Conservation (phyloP, 2,113 vertebrate genomes). For the Puffinus mauretanicus region DNA sequence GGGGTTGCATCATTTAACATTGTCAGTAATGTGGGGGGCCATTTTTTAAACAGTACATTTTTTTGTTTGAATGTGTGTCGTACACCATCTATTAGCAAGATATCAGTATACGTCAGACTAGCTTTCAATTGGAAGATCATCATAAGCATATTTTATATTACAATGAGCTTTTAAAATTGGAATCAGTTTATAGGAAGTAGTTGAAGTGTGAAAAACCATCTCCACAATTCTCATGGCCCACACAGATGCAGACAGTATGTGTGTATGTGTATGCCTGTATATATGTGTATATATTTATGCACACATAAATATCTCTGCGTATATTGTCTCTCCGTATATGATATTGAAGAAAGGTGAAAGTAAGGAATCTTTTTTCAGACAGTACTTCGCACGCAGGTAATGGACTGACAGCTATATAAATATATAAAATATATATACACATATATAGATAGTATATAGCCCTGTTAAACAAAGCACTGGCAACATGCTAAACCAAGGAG, state of each 20-base stretch:
- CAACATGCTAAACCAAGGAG: neutral
- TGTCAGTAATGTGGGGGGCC: neutral
- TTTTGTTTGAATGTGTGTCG: neutral
- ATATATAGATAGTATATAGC: neutral
- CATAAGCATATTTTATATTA: neutral
- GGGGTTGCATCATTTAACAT: neutral
- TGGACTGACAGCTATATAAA: neutral
- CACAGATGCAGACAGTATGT: neutral
- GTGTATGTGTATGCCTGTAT: accelerated
- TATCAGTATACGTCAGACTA: neutral
- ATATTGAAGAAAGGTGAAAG: neutral
- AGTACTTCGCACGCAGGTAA: neutral
- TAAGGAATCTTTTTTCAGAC: neutral
- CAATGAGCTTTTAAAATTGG: neutral
- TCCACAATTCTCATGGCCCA: neutral
- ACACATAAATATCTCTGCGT: neutral
- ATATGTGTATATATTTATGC: neutral
- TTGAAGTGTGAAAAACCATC: neutral
- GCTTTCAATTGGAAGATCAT: neutral
- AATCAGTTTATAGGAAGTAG: neutral
- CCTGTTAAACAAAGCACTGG: neutral
- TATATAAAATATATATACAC: neutral
- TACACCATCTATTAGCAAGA: neutral
- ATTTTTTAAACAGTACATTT: neutral
- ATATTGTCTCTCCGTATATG: neutral